Evolutionary conservation across 2,113 vertebrate species (phyloP), one percentile per base, ranked within the genome.

Genomic region (Melanotaenia duboulayi): DNA sequence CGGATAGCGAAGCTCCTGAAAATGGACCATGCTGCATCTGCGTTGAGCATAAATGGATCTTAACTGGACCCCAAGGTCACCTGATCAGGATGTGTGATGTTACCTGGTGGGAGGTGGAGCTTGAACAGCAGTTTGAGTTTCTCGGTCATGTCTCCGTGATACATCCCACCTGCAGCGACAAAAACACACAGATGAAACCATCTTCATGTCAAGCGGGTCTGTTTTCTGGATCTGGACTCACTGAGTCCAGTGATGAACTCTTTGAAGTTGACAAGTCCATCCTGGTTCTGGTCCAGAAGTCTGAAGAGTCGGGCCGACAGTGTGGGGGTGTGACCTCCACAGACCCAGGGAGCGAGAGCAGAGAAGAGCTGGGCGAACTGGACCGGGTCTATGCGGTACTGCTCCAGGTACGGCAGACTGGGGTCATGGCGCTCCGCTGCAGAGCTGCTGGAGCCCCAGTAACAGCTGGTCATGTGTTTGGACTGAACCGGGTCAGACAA

Each of bases 101-200:
- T 78, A 99, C 98, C 97, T 80, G 97, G 98, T 25, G 96, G 96
- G 46, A 99, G 87, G 83, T 99, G 97, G 17, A 99, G 93, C 88
- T 98, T 99, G 92, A 97, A 99, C 7, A 99, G 94, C 4, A 96
- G 91, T 89, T 99, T 99, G 55, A 99, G 93, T 89, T 99, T 99
- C 76, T 98, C 97, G 0, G 95, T 98, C 89, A 99, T 94, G 88
- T 99, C 98, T 13, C 98, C 97, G 1, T 99, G 97, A 91, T 96
- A 99, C 97, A 98, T 97, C 28, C 95, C 95, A 87, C 97, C 98
- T 99, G 85, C 2, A 1, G 23, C 78, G 16, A 32, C 22, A 62
- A 9, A n/a, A 24, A 19, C 25, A 25, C 32, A 20, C 7, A 49
- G 42, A 17, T 51, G 40, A 19, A 23, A 69, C 54, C 19, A 2